Percentiles rank a stretch among this genome's conserved stretches.
Conservation (phyloP, 2,797 vertebrate species). For the Sphenopsis melanotis region DNA sequence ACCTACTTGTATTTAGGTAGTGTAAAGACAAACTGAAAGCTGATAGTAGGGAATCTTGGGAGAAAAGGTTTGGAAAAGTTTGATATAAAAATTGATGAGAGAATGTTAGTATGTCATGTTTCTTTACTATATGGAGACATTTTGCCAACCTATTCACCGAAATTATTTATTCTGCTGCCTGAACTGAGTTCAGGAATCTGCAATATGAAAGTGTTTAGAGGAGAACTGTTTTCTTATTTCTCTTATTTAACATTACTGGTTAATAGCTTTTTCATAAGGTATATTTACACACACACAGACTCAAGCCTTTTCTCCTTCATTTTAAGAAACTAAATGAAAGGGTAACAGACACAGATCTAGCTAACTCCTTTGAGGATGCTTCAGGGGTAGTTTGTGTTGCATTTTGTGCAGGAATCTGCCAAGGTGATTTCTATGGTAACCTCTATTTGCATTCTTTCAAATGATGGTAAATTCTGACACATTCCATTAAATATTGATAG, state of each 20-base stretch:
- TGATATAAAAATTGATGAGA: background rate
- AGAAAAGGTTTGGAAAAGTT: background rate
- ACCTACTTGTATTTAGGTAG: background rate
- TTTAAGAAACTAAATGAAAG: constrained; percentile 31
- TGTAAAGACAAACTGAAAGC: background rate
- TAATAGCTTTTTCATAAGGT: background rate
- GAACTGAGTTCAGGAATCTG: background rate
- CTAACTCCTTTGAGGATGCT: constrained; percentile 23
- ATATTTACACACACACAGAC: background rate
- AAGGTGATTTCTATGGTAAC: constrained; percentile 75
- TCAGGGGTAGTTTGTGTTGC: constrained; percentile 37
- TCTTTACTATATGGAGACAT: background rate
- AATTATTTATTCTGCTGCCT: background rate
- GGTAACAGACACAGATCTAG: background rate
- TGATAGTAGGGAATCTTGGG: background rate
- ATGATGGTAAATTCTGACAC: constrained; percentile 70
- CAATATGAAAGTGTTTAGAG: background rate
- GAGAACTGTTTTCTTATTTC: background rate
- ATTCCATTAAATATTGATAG: constrained; percentile 75
- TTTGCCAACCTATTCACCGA: background rate
- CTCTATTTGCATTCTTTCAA: constrained; percentile 71
- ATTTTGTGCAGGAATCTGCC: constrained; percentile 57
- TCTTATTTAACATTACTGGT: background rate
- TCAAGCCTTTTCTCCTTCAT: background rate
- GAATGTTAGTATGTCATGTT: background rate